Evolutionary conservation across 2,888 invertebrate genomes (phyloP), one percentile per base, ranked within the genome.

Genomic region (Scaptodrosophila latifasciaeformis): DNA sequence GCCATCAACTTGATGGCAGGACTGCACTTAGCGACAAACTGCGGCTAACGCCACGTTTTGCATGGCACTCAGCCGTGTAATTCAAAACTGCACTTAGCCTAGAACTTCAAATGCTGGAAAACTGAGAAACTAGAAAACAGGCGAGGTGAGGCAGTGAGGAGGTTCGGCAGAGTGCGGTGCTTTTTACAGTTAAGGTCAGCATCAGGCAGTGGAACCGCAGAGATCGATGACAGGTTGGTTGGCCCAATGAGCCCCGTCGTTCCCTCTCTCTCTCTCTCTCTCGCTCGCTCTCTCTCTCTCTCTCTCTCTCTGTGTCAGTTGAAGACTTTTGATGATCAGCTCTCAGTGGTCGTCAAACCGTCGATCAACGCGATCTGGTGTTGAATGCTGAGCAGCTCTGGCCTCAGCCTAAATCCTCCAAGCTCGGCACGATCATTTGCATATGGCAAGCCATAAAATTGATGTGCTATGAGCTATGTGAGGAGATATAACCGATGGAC

Each of bases 151-250:
- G n/a, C n/a, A n/a, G n/a, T n/a, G n/a, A n/a, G n/a, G n/a, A n/a
- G n/a, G n/a, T n/a, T n/a, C 19, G 10, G n/a, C 37, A 13, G 37
- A 17, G 13, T 17, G 37, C 21, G 6, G 40, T 13, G 40, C 59
- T 70, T 57, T 71, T 72, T 81, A 82, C 81, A 81, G 81, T 81
- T 81, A 81, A 82, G 81, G 82, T 81, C 80, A 59, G 78, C 61
- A 43, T 57, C 60, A 54, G 48, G 37, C 59, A 60, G 56, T 55
- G 57, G n/a, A 24, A 52, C 54, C 55, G 51, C 59, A 40, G 50
- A 54, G 69, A 69, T 67, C 62, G 67, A 64, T 80, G 80, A 80
- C 81, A 81, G 80, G 80, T 80, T 79, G 70, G n/a, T n/a, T n/a
- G n/a, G n/a, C n/a, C 62, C 46, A 57, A 54, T 30, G 44, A 10